Base-by-base conservation (phyloP, 1,140 invertebrate species). In the Brachionus rubens region DNA sequence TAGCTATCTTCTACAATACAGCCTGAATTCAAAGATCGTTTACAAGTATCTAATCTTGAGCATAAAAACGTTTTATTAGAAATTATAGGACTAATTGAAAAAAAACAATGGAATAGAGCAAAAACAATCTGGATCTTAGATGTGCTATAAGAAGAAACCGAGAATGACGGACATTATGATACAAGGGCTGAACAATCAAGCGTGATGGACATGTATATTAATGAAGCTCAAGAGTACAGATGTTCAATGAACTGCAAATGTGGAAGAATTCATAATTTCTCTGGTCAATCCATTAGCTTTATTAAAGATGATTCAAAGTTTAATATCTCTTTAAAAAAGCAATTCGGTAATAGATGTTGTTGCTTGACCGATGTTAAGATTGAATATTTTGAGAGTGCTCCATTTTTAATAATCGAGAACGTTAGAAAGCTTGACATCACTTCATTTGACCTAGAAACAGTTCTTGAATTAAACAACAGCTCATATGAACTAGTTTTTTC, bases 391-490 rank as follows among this genome's bases (percentile, higher is more conserved):
- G 30, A 33, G 19, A 33, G 3, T 28, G 12, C 52, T 28, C 28
- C 28, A n/a, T 56, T 56, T 56, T 6, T 56, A 56, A 56, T 56
- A 28, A 56, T 56, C n/a, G 30, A 56, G n/a, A 54, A 54, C 28
- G 14, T 24, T 28, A 5, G 9, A 36, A 36, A 36, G 9, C 14
- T 21, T 12, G 19, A 24, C 14, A 54, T 54, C 28, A 54, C 24
- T 54, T 28, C 21, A 2, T 5, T 54, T 9, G 19, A 24, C 14
- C 26, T 54, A 26, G 50, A 54, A 24, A 54, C 19, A 26, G 50
- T 26, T 26, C 24, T 54, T 54, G 50, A 30, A 54, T 12, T 54
- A 26, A 26, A 54, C 12, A 24, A 24, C 24, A 26, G 12, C 28
- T 26, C 26, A 19, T 54, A 54, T 28, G 21, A 54, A 54, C 28